Base-by-base conservation (phyloP, 2,888 invertebrate species). In the Lasioglossum morio region DNA sequence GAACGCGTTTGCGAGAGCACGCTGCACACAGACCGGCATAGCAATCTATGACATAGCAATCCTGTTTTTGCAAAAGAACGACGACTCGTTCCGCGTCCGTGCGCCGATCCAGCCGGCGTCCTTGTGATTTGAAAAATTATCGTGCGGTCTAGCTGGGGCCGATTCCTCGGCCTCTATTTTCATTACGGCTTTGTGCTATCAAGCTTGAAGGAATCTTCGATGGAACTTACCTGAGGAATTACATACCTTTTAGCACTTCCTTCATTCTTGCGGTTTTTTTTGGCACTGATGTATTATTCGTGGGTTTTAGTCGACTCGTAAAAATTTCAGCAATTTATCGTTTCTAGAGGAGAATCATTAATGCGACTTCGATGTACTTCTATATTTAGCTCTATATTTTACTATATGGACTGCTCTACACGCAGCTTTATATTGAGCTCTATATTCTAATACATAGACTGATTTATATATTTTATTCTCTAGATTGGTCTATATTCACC, bases 51-150 rank as follows among this genome's bases (percentile, higher is more conserved):
- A 79, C 73, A 34, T 48, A 37, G 73, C 37, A 73, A n/a, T 34
- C 27, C 73, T 66, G 63, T 73, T 79, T 73, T 74, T 66, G 60
- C 70, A 81, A 76, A 81, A 60, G 57, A 48, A 81, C 53, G 19
- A 43, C n/a, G 23, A 23, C 53, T 70, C 81, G 81, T 81, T 81
- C 81, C 81, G 70, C 81, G 76, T 81, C 70, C 75, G 48, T 81
- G 81, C 69, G 30, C 34, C 81, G 76, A 76, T 81, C 70, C 76
- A 76, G 69, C 75, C 75, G 43, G 69, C 57, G 70, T 37, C 75
- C 75, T 76, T 76, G 75, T 30, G n/a, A 60, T 74, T 48, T 46
- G 72, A 76, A 76, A 81, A 81, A 81, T 81, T 43, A 60, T 70
- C 30, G 43, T 57, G 34, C 70, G 37, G 73, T 75, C 60, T 46